phyloP scores from a whole-genome alignment of 2,113 vertebrate species.

The Pelvicachromis taeniatus region DNA sequence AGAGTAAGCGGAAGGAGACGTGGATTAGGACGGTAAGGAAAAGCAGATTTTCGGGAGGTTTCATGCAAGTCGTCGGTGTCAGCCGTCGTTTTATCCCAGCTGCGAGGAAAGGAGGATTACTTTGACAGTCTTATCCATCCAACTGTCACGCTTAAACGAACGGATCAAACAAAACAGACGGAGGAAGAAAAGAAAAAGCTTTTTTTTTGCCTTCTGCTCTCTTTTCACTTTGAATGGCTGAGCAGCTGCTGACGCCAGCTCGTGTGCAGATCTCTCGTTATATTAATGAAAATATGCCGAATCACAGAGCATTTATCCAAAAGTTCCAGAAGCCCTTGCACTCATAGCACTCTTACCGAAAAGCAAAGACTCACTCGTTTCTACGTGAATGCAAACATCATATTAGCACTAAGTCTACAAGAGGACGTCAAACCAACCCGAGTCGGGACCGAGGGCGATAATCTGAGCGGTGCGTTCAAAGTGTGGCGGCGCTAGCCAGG shows the following conservation, averaged over 20 bases:
- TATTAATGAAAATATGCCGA: background rate
- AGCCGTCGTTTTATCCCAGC: background rate
- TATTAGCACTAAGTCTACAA: background rate
- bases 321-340: background rate
- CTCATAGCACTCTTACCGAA: background rate
- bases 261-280: background rate
- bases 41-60: background rate
- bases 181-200: background rate
- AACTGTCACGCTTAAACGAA: background rate
- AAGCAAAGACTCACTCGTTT: background rate
- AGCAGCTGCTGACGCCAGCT: background rate
- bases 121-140: background rate
- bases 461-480: background rate
- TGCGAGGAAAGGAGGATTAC: background rate
- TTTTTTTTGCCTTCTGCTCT: background rate
- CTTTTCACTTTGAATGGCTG: background rate
- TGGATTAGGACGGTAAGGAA: background rate
- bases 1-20: background rate
- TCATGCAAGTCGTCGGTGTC: background rate
- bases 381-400: background rate
- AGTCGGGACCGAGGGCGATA: background rate
- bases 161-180: background rate
- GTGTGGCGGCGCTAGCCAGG: no score
- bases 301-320: background rate
- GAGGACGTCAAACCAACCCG: background rate